Evolutionary conservation across 2,888 invertebrate species (phyloP), one percentile per base, ranked within the genome.

Genomic region (Synanthedon andrenaeformis): DNA sequence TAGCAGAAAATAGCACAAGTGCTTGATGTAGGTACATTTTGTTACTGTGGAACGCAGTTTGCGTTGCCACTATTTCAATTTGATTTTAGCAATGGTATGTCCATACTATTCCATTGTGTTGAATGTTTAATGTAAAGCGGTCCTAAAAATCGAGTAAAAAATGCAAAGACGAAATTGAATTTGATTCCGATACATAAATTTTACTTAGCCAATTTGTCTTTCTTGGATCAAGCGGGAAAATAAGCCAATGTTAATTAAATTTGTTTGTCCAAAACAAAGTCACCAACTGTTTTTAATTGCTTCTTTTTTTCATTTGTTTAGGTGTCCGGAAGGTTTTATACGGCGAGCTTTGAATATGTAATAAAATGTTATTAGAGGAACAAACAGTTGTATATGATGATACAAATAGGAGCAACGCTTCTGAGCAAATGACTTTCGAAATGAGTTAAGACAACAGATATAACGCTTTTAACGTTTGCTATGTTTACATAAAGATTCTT

Each of bases 111-210:
- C 70, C 73, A 65, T 64, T 67, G 65, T 58, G 64, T 59, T 59
- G 65, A 64, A 71, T 67, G 67, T 67, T n/a, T 62, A 66, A 72
- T 72, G 66, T 69, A 74, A 75, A 73, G 68, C 70, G 72, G 72
- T 71, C 73, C 72, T 82, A 82, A 78, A 35, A 82, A 78, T 79
- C 79, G 77, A 78, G 76, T 78, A 81, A 82, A 84, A 84, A 85
- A 82, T 84, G 79, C 82, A 81, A 83, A 84, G 77, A 72, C 85
- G 76, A 85, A 83, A 85, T 84, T 82, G 83, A 85, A 85, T 86
- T 83, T 85, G 83, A 84, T 84, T 86, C 84, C 84, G 79, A 85
- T 83, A 86, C 84, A 86, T 86, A 85, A 86, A 86, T 86, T 86
- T 85, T 78, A 85, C 85, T 86, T 82, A 85, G 81, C 76, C 81